Base-by-base conservation (phyloP, 2,113 vertebrate genomes). In the Pelusios castaneus region DNA sequence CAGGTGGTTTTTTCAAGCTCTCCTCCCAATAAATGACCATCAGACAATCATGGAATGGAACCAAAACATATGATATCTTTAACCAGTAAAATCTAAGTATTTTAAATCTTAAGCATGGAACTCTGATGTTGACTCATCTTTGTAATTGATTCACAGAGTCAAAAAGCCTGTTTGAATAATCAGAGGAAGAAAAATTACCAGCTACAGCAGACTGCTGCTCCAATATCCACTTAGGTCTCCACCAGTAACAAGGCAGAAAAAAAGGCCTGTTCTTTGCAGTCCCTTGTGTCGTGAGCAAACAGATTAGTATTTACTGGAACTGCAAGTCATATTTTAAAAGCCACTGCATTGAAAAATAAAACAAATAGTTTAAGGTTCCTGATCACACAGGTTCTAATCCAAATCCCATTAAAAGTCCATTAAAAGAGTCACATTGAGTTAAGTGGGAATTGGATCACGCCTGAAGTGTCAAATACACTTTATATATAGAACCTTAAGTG, bases 111-210 rank as follows among this genome's bases (percentile, higher is more conserved):
- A 16, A 4, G 29, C 6, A 52, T 6, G 3, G 8, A 83, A 41
- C 85, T 83, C 90, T 29, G 45, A 75, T 0, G 0, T 43, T 91
- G 6, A 13, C 54, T 0, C 0, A 3, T 58, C 3, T 58, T 58
- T 27, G 29, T 10, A 58, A 58, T 29, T 31, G 5, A 3, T 6
- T 85, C 82, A 58, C 21, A 17, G 56, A 82, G 88, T 95, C 85
- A 95, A 90, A 90, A 92, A 60, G 78, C 9, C 81, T 21, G 60
- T 84, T 87, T 31, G 70, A 87, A 4, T 49, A 41, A 80, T 49
- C 13, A 9, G 5, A 70, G 84, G 60, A 79, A 94, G 85, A 52
- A 63, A 58, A 73, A 11, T 31, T 84, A 34, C 54, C 2, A 0
- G 47, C 47, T 9, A n/a, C 27, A 55, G 45, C n/a, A n/a, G n/a